Base-by-base conservation (phyloP, 1,140 invertebrate species). In the Zaprionus africanus region DNA sequence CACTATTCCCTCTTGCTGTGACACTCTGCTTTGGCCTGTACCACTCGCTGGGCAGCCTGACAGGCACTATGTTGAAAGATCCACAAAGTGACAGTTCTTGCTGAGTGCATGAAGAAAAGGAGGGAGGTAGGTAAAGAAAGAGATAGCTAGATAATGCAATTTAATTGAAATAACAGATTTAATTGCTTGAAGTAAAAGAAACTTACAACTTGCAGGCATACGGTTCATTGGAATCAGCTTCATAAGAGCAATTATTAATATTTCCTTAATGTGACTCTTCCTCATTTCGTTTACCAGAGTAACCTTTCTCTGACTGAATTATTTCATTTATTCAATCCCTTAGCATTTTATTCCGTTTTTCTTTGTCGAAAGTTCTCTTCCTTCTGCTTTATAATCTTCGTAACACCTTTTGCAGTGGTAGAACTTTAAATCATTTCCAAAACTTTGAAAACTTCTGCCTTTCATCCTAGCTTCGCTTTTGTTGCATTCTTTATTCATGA, bases 111-210 rank as follows among this genome's bases (percentile, higher is more conserved):
- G n/a, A 5, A 34, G n/a, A 26, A 36, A 15, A 22, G 17, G 4
- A 31, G 2, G 17, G 24, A 62, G 11, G 19, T 1, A 49, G 24
- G 28, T 3, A 46, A n/a, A 5, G 38, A 61, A 19, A n/a, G 56
- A 58, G 7, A 36, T 11, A 38, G 15, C 38, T n/a, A 15, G 13
- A 41, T 15, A 41, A 41, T 34, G 31, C 9, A 22, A 19, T 49
- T 49, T 49, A 51, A 22, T n/a, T 46, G 22, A 51, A 51, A 51
- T 51, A 22, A 24, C 24, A 51, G 12, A 49, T 49, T 49, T 12
- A 49, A 49, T 6, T 41, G 5, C 0, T 6, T n/a, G 5, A 0
- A n/a, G 38, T n/a, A n/a, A 4, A 46, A 9, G 7, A 3, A 17
- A 46, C n/a, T 9, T n/a, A 46, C 17, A 46, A 17, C n/a, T 17